Evolutionary conservation across 1,140 invertebrate genomes (phyloP), one percentile per base, ranked within the genome.

Genomic region (Philopotamus ludificatus): DNA sequence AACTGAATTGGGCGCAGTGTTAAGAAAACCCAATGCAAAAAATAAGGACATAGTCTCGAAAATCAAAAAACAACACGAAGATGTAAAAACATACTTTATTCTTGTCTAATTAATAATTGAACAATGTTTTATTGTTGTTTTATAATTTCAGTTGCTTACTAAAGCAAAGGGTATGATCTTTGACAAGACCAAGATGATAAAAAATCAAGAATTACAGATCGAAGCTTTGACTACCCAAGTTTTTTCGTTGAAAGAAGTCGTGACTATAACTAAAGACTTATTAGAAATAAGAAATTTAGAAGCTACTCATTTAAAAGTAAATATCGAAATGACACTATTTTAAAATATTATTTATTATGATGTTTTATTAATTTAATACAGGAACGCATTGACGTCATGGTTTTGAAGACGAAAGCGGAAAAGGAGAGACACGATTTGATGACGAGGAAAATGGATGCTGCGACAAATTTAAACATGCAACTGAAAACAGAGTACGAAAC

Each of bases 221-320:
- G 83, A 83, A 39, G 87, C 88, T 0, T 73, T 90, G 4, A 85
- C 82, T 15, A 84, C 83, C 23, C 89, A 91, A 72, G 86, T 90
- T 1, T 75, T 82, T 16, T 88, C 89, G 1, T 76, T 91, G 18
- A 90, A 90, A 74, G 89, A 92, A 66, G 89, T 92, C 1, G 83
- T 90, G 8, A 75, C 81, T 7, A 89, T 91, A 42, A 91, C 89
- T 1, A 90, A 90, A 71, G 88, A 91, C 70, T 76, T 92, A 54
- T 75, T 91, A 12, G 85, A 88, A 62, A 89, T 92, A 2, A 83
- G 89, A 53, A 91, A 88, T 68, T 81, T 86, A 66, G 90, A 92
- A 79, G 85, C 90, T 2, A 86, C 87, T 26, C 88, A 90, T 74
- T 82, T 91, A 66, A 85, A 88, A 76, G 83, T 84, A 47, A 4